Conservation (phyloP, 2,888 invertebrate genomes). For the Phoenoteleia sp. region DNA sequence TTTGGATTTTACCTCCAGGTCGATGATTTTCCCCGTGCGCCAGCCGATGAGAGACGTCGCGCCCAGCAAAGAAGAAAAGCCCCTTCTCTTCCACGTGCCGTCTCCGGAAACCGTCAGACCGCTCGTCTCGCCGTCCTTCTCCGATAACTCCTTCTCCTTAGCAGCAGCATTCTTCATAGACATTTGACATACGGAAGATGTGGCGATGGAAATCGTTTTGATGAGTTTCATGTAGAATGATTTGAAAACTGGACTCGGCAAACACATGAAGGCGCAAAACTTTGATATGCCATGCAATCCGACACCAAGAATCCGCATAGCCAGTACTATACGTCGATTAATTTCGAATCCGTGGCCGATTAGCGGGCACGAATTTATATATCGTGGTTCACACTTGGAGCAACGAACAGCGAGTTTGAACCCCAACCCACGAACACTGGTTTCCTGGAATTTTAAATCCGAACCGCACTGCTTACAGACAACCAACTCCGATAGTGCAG, state of each 20-base stretch:
- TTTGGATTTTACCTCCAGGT: conserved; percentile 42
- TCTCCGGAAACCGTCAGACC: conserved; percentile 17
- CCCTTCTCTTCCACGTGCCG: neutral
- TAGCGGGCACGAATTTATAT: conserved; percentile 28
- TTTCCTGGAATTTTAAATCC: conserved; percentile 70
- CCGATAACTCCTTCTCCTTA: conserved; percentile 10
- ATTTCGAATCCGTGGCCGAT: conserved; percentile 68
- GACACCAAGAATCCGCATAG: conserved; percentile 71
- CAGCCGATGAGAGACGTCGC: conserved; percentile 39
- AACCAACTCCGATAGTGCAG: conserved; percentile 67
- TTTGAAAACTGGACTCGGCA: conserved; percentile 69
- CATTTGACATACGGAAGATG: neutral
- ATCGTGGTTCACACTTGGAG: conserved; percentile 57
- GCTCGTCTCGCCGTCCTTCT: conserved; percentile 14
- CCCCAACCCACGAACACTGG: conserved; percentile 71
- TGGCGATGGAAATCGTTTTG: conserved; percentile 30
- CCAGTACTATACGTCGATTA: conserved; percentile 69
- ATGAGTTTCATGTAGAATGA: conserved; percentile 39
- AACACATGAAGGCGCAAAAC: conserved; percentile 71
- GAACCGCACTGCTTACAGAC: conserved; percentile 74
- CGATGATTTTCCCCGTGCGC: conserved; percentile 57
- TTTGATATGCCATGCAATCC: conserved; percentile 62
- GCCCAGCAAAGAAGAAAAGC: conserved; percentile 28
- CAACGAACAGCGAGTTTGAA: conserved; percentile 72
- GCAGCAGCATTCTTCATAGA: conserved; percentile 15